phyloP scores from a whole-genome alignment of 2,797 vertebrate species.

The Poliocrania exsul region DNA sequence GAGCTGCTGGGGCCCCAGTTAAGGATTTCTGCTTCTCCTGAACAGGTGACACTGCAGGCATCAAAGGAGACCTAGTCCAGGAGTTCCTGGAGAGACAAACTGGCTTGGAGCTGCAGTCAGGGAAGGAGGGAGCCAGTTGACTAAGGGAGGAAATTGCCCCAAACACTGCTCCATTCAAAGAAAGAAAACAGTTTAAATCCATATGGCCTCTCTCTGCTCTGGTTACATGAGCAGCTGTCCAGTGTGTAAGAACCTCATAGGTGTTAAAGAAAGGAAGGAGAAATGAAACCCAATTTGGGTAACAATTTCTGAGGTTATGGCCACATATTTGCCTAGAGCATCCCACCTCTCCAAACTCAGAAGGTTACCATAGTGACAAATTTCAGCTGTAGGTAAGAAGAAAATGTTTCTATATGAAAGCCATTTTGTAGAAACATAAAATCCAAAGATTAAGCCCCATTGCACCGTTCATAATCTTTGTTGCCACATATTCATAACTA shows the following conservation, averaged over 20 bases:
- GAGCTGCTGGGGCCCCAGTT: not conserved
- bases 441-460: conserved; percentile 57
- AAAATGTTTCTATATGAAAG: conserved; percentile 54
- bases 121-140: not conserved
- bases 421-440: conserved; percentile 59
- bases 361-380: conserved; percentile 68
- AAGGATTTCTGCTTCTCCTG: not conserved
- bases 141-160: not conserved
- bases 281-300: not conserved
- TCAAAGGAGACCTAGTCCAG: rapidly evolving
- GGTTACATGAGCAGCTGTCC: not conserved
- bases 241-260: not conserved
- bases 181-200: not conserved
- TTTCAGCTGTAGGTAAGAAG: conserved; percentile 65
- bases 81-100: not conserved
- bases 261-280: not conserved
- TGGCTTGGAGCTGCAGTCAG: not conserved
- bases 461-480: not conserved
- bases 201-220: not conserved
- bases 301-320: conserved; percentile 15
- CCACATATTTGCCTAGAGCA: conserved; percentile 39
- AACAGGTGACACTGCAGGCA: not conserved
- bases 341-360: conserved; percentile 41
- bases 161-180: not conserved
- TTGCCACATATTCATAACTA: conserved; percentile 28